Evolutionary conservation across 2,888 invertebrate species (phyloP).

Genomic region (Drepanosiphum platanoidis): DNA sequence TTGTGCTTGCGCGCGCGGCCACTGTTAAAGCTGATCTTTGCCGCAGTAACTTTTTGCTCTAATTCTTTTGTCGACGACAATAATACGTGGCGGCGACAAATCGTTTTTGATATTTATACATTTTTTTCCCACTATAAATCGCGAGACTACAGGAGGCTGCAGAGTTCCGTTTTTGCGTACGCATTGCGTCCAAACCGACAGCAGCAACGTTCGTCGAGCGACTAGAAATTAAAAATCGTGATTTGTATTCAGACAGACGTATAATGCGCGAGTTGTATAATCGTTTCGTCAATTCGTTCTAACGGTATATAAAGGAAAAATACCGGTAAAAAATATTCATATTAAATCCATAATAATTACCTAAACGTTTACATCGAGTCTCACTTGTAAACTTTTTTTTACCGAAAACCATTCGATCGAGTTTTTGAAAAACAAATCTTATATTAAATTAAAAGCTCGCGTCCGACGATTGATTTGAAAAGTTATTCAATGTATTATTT

Average conservation of each 20-base stretch:
- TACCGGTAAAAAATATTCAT: no score
- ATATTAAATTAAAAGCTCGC: no score
- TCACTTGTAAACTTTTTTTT: no score
- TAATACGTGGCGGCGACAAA: constrained; percentile 21
- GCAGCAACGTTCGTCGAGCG: no score
- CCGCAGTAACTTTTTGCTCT: constrained; percentile 9
- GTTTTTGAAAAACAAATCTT: no score
- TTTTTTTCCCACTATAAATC: neutral
- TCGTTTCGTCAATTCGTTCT: no score
- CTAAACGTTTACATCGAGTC: no score
- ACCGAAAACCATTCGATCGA: neutral
- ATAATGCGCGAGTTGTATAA: neutral
- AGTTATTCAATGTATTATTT: constrained; percentile 14
- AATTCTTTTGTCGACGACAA: constrained; percentile 14
- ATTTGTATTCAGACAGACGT: neutral
- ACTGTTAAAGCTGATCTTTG: constrained; percentile 33
- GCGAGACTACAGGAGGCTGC: neutral
- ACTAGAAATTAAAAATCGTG: constrained; percentile 35
- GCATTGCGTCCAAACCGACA: constrained; percentile 2
- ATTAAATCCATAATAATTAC: no score
- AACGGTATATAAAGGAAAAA: no score
- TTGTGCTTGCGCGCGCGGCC: constrained; percentile 12
- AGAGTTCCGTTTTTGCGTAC: neutral
- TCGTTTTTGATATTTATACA: constrained; percentile 19
- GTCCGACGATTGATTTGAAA: neutral